Evolutionary conservation across 1,140 invertebrate genomes (phyloP).

Genomic region (Acromyrmex charruanus): DNA sequence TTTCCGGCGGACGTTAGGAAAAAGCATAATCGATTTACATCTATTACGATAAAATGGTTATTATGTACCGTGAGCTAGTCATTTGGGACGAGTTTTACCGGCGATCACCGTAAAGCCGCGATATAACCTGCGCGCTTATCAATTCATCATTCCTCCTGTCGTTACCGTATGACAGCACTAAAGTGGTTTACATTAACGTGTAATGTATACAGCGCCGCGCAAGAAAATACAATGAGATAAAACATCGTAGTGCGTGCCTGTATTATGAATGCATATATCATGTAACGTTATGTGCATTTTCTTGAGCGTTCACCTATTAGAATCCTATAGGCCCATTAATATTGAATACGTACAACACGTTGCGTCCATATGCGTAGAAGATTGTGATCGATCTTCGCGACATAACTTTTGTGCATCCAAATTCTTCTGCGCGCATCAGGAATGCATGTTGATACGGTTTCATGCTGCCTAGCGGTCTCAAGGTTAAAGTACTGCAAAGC

Average conservation of each 20-base stretch:
- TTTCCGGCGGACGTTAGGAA: constrained; percentile 43
- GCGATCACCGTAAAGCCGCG: constrained; percentile 50
- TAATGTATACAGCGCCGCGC: constrained; percentile 55
- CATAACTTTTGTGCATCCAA: not conserved
- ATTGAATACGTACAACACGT: constrained; percentile 6
- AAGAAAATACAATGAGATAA: constrained; percentile 59
- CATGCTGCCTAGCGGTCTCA: constrained; percentile 41
- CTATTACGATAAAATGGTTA: constrained; percentile 63
- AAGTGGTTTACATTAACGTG: constrained; percentile 60
- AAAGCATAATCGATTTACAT: constrained; percentile 63
- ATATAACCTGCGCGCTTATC: constrained; percentile 50
- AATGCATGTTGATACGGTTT: constrained; percentile 46
- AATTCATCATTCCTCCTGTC: constrained; percentile 58
- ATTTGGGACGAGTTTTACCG: constrained; percentile 55
- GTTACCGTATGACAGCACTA: constrained; percentile 57
- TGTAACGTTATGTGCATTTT: constrained; percentile 49
- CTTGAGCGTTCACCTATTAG: not conserved
- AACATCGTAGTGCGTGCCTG: constrained; percentile 25
- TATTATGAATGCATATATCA: constrained; percentile 50
- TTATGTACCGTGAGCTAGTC: constrained; percentile 58
- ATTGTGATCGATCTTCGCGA: not conserved
- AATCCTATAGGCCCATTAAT: constrained; percentile 41
- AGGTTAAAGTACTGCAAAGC: constrained; percentile 58
- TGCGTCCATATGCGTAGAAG: not conserved
- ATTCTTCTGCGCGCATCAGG: constrained; percentile 18